Evolutionary conservation across 2,797 vertebrate genomes (phyloP).

Genomic region (Anolis apletophallus): DNA sequence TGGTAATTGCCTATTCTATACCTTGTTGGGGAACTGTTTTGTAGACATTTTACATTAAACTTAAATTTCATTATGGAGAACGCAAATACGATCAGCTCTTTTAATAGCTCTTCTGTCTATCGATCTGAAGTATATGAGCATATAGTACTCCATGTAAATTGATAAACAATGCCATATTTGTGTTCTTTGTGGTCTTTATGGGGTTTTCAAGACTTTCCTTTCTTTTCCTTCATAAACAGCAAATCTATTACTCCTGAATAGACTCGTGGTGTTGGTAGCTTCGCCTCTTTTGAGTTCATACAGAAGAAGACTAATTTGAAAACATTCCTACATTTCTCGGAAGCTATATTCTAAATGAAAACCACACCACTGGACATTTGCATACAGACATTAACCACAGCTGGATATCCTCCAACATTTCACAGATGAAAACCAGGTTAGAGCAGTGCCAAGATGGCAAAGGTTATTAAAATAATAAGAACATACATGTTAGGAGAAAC

Average conservation of each 20-base stretch:
- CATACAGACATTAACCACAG: no score
- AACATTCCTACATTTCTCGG: no score
- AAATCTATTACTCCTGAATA: constrained; percentile 8
- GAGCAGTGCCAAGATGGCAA: no score
- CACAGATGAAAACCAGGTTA: no score
- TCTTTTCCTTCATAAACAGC: constrained; percentile 8
- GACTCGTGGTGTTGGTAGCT: neutral
- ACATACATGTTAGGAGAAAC: no score
- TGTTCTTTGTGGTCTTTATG: constrained; percentile 11
- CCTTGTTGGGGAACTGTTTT: constrained; percentile 19
- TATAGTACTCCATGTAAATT: constrained; percentile 16
- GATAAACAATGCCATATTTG: constrained; percentile 33
- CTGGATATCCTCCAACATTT: no score
- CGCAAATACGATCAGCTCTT: constrained; percentile 35
- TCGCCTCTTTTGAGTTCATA: neutral
- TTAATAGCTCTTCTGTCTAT: constrained; percentile 38
- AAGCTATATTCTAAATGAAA: no score
- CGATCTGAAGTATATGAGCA: constrained; percentile 24
- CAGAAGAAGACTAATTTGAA: no score
- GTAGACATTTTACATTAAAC: constrained; percentile 37
- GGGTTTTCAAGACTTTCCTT: constrained; percentile 8
- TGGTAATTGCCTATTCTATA: constrained; percentile 42
- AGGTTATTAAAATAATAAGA: no score
- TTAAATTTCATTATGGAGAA: constrained; percentile 43
- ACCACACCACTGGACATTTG: no score